Base-by-base conservation (phyloP, 37 sponge, comb jelly and placozoan species). In the Petrosia ficiformis region DNA sequence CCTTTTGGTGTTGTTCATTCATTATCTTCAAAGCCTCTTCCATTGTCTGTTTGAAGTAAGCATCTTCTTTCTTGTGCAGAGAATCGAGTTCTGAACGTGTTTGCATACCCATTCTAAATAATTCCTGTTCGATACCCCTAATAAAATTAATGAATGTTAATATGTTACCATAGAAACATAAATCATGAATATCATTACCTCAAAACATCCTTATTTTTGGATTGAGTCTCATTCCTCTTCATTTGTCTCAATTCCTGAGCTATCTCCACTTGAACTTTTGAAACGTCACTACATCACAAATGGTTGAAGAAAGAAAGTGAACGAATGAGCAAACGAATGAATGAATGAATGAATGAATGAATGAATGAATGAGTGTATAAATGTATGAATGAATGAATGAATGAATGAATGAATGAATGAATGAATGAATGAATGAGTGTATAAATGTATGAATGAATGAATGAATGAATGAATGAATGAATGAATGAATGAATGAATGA, bases 11-110 rank as follows among this genome's bases (percentile, higher is more conserved):
- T 61, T n/a, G 11, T 22, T 61, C 63, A 5, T 61, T 22, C 63
- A 61, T 61, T 61, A 26, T n/a, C 63, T 61, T 61, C 28, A 61
- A 24, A 61, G 63, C 63, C 28, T 61, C 63, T 11, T n/a, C 63
- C 11, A 61, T 5, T n/a, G 63, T 26, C 28, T 61, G 11, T 22
- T 61, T 29, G 5, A 61, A 61, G 6, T 61, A n/a, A 26, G 11
- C 28, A 8, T 11, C n/a, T 29, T 61, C 63, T n/a, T 29, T 11
- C 5, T n/a, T 5, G 28, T 61, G 63, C 5, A 61, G 5, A n/a
- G 11, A 26, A 22, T 22, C 26, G 28, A 61, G 63, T 5, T 61
- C 63, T 26, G 63, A 61, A n/a, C 63, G 63, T 6, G 28, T 11
- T 5, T 6, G 22, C 28, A n/a, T 61, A 6, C 63, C 63, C 26